Evolutionary conservation across 2,888 invertebrate species (phyloP).

Genomic region (Corbicula japonica): DNA sequence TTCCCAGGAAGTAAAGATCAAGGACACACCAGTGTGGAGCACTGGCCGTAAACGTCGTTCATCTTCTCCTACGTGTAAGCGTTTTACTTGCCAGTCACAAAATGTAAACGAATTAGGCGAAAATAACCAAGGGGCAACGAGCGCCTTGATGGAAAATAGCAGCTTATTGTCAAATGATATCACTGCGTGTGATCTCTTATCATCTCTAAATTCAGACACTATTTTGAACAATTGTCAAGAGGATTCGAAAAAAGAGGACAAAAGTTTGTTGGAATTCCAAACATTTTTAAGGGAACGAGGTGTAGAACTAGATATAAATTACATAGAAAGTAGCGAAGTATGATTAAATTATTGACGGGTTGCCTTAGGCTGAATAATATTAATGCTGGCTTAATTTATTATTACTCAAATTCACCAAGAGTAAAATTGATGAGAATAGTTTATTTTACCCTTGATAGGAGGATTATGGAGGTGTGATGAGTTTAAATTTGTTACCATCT

Average conservation of each 20-base stretch:
- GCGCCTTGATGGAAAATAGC: conserved; percentile 51
- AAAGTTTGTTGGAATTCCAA: conserved; percentile 80
- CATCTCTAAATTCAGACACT: conserved; percentile 56
- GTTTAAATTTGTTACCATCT: background rate
- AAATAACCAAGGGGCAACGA: conserved; percentile 34
- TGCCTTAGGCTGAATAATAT: background rate
- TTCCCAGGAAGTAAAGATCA: conserved; percentile 12
- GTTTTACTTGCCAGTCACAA: conserved; percentile 47
- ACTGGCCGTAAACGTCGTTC: conserved; percentile 45
- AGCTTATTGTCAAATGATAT: conserved; percentile 44
- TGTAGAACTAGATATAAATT: conserved; percentile 80
- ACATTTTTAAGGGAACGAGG: conserved; percentile 81
- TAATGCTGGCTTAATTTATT: background rate
- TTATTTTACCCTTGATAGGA: background rate
- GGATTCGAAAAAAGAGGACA: conserved; percentile 73
- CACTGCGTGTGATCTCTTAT: conserved; percentile 10
- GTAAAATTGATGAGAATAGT: background rate
- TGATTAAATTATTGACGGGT: conserved; percentile 35
- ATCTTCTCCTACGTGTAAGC: conserved; percentile 52
- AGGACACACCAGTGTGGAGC: conserved; percentile 24
- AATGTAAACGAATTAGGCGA: conserved; percentile 36
- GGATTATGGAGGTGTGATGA: background rate
- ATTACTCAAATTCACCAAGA: background rate
- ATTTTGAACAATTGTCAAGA: conserved; percentile 57
- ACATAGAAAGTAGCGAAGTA: conserved; percentile 83